Base-by-base conservation (phyloP, 2,113 vertebrate genomes). In the Elgaria multicarinata region DNA sequence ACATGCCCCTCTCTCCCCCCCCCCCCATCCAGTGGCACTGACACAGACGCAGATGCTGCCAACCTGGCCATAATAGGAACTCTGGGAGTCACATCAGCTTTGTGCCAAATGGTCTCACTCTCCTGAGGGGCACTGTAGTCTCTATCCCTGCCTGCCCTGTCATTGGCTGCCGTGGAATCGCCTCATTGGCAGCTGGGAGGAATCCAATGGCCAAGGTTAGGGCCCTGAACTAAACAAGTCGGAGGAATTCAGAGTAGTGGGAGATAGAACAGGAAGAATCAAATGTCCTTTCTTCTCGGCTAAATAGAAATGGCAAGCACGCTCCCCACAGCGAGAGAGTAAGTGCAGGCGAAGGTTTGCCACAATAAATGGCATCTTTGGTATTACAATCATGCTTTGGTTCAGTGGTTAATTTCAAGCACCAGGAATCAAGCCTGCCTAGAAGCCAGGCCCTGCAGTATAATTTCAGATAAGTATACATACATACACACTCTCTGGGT, bases 151-250 rank as follows among this genome's bases (percentile, higher is more conserved):
- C 1, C 7, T n/a, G 26, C 46, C 39, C 26, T 80, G 72, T 66
- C 80, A 91, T 91, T 91, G 90, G 90, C 72, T 87, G 80, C 72
- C 5, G 31, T 71, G 64, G 85, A 58, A 58, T 91, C 90, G 7
- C 86, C 90, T 91, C 86, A 88, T 72, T 39, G 86, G 86, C 82
- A 84, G 64, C 86, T 33, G 12, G 44, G 62, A 67, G 50, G 50
- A 71, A 53, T 78, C 82, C 36, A 78, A 12, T 2, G 33, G 88
- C 83, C 83, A 90, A 79, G 62, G 74, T 85, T 79, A 90, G 75
- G 44, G 62, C 72, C 67, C 28, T 16, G 72, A 85, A 89, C 62
- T 58, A 72, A 90, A 85, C 46, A 67, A 69, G 64, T 16, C 8
- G 26, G 62, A 42, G 62, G 86, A 79, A 85, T 90, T 79, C 74